A percentile compares a stretch with the other conserved stretches of the same genome.
Evolutionary conservation across 2,797 vertebrate species (phyloP).

Genomic region (Notolabrus celidotus): DNA sequence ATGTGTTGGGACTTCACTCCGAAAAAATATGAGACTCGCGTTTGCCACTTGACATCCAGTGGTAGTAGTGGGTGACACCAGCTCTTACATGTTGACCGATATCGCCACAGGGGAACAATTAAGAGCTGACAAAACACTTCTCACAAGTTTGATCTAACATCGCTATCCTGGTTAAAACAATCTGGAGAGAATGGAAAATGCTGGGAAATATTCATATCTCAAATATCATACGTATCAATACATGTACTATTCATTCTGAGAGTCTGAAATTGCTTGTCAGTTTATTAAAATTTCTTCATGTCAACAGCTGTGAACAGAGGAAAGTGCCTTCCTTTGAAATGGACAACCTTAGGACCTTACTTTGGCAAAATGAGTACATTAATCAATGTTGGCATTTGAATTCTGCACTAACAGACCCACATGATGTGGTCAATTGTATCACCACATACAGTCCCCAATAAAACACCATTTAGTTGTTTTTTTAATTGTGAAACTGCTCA

Average conservation of each 20-base stretch:
- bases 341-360: no score
- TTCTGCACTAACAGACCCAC: no score
- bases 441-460: no score
- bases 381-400: no score
- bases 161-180: not conserved
- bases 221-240: not conserved
- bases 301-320: no score
- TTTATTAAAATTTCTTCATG: no score
- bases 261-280: not conserved
- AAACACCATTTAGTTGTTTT: no score
- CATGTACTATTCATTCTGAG: not conserved
- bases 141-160: slow-evolving; percentile 3
- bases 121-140: slow-evolving; percentile 33
- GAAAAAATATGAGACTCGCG: slow-evolving; percentile 30
- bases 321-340: no score
- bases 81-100: slow-evolving; percentile 28
- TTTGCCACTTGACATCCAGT: slow-evolving; percentile 15
- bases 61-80: slow-evolving; percentile 15
- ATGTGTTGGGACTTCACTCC: slow-evolving; percentile 6
- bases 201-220: not conserved
- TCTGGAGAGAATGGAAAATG: not conserved
- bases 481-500: no score
- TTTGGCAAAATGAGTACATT: no score
- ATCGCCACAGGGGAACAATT: slow-evolving; percentile 25
- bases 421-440: no score